Base-by-base conservation (phyloP, 2,113 vertebrate genomes). In the Rhabdomys dilectus region DNA sequence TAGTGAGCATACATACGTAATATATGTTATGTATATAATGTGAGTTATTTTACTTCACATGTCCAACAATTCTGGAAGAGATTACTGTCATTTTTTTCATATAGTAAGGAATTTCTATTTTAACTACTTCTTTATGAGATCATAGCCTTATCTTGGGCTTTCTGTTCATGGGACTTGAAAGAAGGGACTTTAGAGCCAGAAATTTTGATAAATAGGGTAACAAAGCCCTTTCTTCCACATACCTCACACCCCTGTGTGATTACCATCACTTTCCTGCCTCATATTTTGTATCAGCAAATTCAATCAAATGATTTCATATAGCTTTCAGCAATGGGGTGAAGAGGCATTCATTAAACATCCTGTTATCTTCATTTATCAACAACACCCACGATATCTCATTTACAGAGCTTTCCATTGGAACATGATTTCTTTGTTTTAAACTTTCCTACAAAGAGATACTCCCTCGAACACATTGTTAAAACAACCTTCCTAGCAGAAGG, bases 271-370 rank as follows among this genome's bases (percentile, higher is more conserved):
- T 90, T 78, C 34, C 68, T 94, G 36, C 19, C 34, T 85, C 45
- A 12, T 36, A 34, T 22, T 72, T 64, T 51, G 73, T 19, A 16
- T 84, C 56, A 70, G 89, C 7, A 96, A n/a, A 72, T 72, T 75
- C 34, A 16, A 95, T n/a, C 26, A 64, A 95, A 88, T 94, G 68
- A 94, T 88, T 90, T 90, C 91, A 91, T 45, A 53, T 29, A 76
- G 88, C 88, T 96, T 80, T 88, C 72, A 93, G 80, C 84, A 95
- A 72, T 45, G 82, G 5, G 89, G 62, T 72, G n/a, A 95, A 92
- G 75, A 94, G 17, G 26, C 75, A 58, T 39, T 68, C 48, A 80
- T 86, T 87, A 48, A 94, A 70, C 15, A 95, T 34, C 3, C 53
- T 94, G 26, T 93, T 91, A 82, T 84, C 75, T 88, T 76, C 16